Conservation (phyloP, 2,113 vertebrate genomes). For the Sander vitreus region DNA sequence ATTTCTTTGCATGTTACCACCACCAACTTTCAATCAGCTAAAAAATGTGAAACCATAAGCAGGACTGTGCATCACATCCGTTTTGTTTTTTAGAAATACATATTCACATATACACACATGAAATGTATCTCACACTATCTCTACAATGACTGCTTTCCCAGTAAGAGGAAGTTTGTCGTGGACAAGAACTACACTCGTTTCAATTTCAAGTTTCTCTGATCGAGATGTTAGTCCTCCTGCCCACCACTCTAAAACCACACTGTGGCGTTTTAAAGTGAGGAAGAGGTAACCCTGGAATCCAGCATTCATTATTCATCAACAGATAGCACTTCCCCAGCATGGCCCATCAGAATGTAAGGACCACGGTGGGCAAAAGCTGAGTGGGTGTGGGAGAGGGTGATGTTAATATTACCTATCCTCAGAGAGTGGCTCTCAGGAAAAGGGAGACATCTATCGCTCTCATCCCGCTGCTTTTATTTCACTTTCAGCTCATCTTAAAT, state of each 20-base stretch:
- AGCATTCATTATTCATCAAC: constrained; percentile 78
- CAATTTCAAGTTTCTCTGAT: constrained; percentile 36
- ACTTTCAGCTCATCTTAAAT: constrained; percentile 81
- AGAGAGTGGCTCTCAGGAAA: constrained; percentile 62
- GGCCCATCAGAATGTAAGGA: constrained; percentile 49
- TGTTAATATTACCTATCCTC: constrained; percentile 73
- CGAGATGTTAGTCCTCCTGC: constrained; percentile 11
- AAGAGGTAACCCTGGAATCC: constrained; percentile 66
- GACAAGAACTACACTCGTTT: constrained; percentile 5
- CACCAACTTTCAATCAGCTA: not conserved
- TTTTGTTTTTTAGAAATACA: not conserved
- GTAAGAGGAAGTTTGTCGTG: constrained; percentile 15
- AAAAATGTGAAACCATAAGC: not conserved
- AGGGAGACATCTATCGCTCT: constrained; percentile 75
- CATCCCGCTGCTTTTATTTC: constrained; percentile 79
- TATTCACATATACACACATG: constrained; percentile 18
- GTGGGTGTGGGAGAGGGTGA: constrained; percentile 43
- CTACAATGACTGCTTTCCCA: constrained; percentile 16
- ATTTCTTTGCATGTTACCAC: not conserved
- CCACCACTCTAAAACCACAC: constrained; percentile 70
- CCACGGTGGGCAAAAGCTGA: constrained; percentile 52
- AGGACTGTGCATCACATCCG: not conserved
- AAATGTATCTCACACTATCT: constrained; percentile 34
- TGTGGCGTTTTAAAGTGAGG: constrained; percentile 52
- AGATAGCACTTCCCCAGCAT: constrained; percentile 49